phyloP scores from a whole-genome alignment of 1,140 invertebrate genomes.

The Trissolcus basalis region DNA sequence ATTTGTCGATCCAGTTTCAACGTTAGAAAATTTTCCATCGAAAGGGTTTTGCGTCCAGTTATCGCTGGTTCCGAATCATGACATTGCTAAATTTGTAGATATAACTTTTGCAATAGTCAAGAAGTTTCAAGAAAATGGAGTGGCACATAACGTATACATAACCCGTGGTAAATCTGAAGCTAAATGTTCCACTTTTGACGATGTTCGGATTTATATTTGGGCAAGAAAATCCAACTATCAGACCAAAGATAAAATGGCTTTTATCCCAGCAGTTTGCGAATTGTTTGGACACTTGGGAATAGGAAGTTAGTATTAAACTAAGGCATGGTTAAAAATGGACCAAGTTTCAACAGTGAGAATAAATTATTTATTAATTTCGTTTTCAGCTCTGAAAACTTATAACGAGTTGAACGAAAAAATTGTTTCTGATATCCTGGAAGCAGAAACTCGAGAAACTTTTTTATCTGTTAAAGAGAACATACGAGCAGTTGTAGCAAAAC shows the following conservation, averaged over 20 bases:
- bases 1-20: conserved; percentile 23
- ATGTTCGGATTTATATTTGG: conserved; percentile 81
- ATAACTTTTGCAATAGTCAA: conserved; percentile 70
- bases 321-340: too few relatives aligned
- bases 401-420: conserved; percentile 8
- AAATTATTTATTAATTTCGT: too few relatives aligned
- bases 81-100: conserved; percentile 14
- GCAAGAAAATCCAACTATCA: conserved; percentile 77
- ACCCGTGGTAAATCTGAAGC: conserved; percentile 75
- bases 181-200: conserved; percentile 58
- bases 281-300: conserved; percentile 82
- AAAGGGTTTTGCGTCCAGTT: conserved; percentile 43
- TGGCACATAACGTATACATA: conserved; percentile 83
- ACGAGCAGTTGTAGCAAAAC: background rate
- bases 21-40: conserved; percentile 37
- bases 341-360: too few relatives aligned
- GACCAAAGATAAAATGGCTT: conserved; percentile 76
- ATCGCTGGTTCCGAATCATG: conserved; percentile 9
- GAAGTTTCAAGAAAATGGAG: conserved; percentile 77
- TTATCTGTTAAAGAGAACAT: background rate
- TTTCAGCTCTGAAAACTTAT: conserved; percentile 25
- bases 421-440: conserved; percentile 9
- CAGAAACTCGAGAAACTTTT: conserved; percentile 16
- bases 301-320: conserved; percentile 80
- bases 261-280: conserved; percentile 81